Evolutionary conservation across 2,797 vertebrate species (phyloP), one percentile per base, ranked within the genome.

Genomic region (Eutrigla gurnardus): DNA sequence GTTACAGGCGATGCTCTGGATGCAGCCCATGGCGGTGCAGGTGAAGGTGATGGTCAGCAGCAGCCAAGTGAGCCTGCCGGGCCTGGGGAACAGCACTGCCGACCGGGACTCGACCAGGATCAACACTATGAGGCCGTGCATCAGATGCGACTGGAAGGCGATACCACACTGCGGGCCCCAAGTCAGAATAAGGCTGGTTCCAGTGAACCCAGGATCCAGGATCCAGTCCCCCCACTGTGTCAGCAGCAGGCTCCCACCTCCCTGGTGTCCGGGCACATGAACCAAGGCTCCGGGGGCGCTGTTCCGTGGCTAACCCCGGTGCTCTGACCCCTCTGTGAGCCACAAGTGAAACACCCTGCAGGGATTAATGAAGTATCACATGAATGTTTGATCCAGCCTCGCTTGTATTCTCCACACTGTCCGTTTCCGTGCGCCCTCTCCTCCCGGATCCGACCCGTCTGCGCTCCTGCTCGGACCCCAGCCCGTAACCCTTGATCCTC

Each of bases 1-100:
- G 91, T 97, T 98, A 86, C 97, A 98, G 93, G 96, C 95, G 90
- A 99, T 95, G 94, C 98, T 98, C 91, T 99, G 97, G 89, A 99
- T 94, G 93, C 97, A 99, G 88, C 97, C 97, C 98, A 98, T 98
- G 91, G 93, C 86, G 75, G 76, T 76, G 85, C 85, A 86, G 77
- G 90, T 85, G 59, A 85, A 54, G 67, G 83, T 84, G 88, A 80
- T 69, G 81, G 81, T 86, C 76, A 89, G 86, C 40, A 87, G 88
- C 82, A 87, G 86, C 88, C 88, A 81, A 66, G 87, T 80, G 86
- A 87, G 90, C 77, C 81, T 64, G 73, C 70, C 87, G n/a, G 88
- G 84, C 84, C 82, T 73, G 71, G 82, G 59, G 43, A 83, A 71
- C 59, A 63, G 82, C 80, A 49, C 86, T 40, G 82, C 87, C 68